Conservation (phyloP, 2,888 invertebrate genomes). For the Malacosoma neustria region DNA sequence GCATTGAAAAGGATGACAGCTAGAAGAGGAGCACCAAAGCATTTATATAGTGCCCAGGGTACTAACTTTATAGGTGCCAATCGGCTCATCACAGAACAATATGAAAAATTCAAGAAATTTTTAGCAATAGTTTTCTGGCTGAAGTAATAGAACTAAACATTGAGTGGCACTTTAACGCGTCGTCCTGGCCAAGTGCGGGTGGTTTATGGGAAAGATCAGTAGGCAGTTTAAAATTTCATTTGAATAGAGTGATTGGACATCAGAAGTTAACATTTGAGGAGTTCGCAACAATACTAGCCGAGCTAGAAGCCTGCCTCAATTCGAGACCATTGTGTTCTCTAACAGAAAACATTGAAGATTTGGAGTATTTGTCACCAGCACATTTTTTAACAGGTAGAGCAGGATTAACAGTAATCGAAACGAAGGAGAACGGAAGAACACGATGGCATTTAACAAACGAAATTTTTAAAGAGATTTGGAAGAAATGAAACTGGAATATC, state of each 20-base stretch:
- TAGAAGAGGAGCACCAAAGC: no score
- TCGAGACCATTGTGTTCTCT: constrained; percentile 4
- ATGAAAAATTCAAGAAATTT: no score
- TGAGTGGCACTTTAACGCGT: background rate
- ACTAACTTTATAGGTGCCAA: no score
- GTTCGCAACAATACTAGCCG: background rate
- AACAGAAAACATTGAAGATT: constrained; percentile 5
- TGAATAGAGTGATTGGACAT: constrained; percentile 4
- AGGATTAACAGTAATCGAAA: constrained; percentile 8
- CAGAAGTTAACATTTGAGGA: background rate
- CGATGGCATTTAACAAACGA: constrained; percentile 4
- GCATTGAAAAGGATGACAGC: no score
- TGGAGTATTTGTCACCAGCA: constrained; percentile 5
- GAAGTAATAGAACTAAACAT: no score
- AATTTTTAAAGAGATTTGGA: constrained; percentile 3
- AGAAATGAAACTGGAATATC: constrained; percentile 2
- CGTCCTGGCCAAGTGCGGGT: constrained; percentile 4
- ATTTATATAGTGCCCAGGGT: no score
- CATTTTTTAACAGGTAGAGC: constrained; percentile 3
- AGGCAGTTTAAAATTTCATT: constrained; percentile 3
- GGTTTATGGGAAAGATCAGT: constrained; percentile 5
- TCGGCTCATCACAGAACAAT: no score
- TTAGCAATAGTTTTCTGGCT: no score
- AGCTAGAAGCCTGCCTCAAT: constrained; percentile 6
- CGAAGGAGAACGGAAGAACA: constrained; percentile 10